These are phyloP conservation scores for Hephaestus fuliginosus DNA, from an alignment of 2,797 vertebrate species.

Conservation along the genomic window DNA sequence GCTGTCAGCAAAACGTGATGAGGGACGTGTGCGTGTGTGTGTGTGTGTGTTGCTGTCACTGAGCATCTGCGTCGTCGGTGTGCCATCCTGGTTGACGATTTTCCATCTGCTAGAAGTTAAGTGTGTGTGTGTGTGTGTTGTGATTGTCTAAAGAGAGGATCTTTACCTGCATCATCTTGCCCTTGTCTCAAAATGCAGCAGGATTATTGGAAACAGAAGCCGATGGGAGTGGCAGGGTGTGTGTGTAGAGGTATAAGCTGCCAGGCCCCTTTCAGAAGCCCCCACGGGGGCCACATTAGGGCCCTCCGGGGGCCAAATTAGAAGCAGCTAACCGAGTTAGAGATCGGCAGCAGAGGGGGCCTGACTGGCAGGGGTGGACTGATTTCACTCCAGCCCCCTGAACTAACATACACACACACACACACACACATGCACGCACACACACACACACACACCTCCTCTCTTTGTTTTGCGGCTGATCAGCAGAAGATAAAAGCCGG, in stretches of 20 bases:
- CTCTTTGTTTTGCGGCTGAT: constrained; percentile 77
- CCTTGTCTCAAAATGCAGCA: constrained; percentile 65
- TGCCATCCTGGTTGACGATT: constrained; percentile 54
- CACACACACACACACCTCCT: constrained; percentile 39
- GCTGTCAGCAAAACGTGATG: constrained; percentile 78
- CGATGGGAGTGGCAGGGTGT: constrained; percentile 47
- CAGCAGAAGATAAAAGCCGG: constrained; percentile 79
- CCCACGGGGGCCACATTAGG: constrained; percentile 70
- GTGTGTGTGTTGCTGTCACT: constrained; percentile 46
- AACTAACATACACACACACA: constrained; percentile 12
- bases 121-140: constrained; percentile 40
- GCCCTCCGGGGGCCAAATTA: constrained; percentile 84
- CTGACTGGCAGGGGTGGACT: constrained; percentile 75
- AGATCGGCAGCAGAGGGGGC: constrained; percentile 69
- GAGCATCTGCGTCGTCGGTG: constrained; percentile 70
- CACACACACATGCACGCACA: constrained; percentile 39
- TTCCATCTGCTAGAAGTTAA: constrained; percentile 63
- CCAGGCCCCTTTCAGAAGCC: constrained; percentile 69
- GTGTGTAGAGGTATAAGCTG: constrained; percentile 47
- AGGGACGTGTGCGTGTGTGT: constrained; percentile 29
- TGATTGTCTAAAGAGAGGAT: constrained; percentile 44
- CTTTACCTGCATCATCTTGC: constrained; percentile 69
- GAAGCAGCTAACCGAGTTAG: constrained; percentile 84
- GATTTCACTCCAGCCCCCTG: constrained; percentile 61
- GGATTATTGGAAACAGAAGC: constrained; percentile 74